Evolutionary conservation across 2,797 vertebrate species (phyloP), one percentile per base, ranked within the genome.

Genomic region (Megalops cyprinoides): DNA sequence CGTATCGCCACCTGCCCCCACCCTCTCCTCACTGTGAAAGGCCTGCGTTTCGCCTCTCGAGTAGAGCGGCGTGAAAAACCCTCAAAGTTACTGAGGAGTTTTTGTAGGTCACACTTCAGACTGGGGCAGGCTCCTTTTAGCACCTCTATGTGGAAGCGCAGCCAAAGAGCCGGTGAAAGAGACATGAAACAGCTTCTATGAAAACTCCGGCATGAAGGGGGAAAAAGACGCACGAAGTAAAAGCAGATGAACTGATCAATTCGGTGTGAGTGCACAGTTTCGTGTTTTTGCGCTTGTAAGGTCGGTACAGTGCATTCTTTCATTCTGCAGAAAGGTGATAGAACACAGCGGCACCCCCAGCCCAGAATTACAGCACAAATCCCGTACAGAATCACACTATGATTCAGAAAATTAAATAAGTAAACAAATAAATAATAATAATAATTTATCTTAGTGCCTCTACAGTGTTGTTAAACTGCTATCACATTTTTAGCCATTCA

Each of bases 71-170:
- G 28, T 76, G 49, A 53, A 76, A 53, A 76, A 28, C 34, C 1
- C 20, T 20, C 39, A 18, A 76, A 76, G 28, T 76, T 76, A 12
- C 12, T 8, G 44, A 74, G 31, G 25, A 76, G 46, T 53, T 76
- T n/a, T 76, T 76, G 74, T 53, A 55, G 48, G 74, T 76, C 46
- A 53, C n/a, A 20, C 48, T 74, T n/a, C 39, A 48, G 71, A 48
- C 71, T 15, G 31, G 31, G 34, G 31, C 10, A 23, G 2, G 31
- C 15, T 46, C 10, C 4, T 74, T 74, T 74, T 74, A 8, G 71
- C 44, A 39, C 31, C 37, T 69, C 28, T 39, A 6, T 37, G 48
- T 53, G 25, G 8, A 76, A 55, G 48, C 15, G 49, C 4, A n/a
- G 51, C 46, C n/a, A 1, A 37, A 25, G 20, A 28, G n/a, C n/a